Conservation (phyloP, 1,140 invertebrate genomes). For the Drosophila pachea region DNA sequence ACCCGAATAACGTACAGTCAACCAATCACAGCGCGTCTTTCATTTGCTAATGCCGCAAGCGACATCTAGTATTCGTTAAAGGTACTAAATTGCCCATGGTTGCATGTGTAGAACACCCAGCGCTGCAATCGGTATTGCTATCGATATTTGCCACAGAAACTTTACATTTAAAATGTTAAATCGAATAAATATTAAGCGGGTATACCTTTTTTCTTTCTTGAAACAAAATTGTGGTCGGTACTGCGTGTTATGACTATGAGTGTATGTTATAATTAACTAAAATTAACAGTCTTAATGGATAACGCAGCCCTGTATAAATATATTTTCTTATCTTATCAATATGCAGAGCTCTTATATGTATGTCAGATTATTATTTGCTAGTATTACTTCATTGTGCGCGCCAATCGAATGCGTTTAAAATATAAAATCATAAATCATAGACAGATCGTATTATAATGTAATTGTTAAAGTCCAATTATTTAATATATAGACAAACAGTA, state of each 20-base stretch:
- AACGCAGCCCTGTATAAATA: slow-evolving; percentile 32
- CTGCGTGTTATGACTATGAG: too few species aligned
- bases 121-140: slow-evolving; percentile 25
- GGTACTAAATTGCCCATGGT: slow-evolving; percentile 27
- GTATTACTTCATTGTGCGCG: slow-evolving; percentile 60
- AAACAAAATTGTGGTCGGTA: neutral
- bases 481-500: too few species aligned
- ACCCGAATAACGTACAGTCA: slow-evolving; percentile 64
- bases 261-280: too few species aligned
- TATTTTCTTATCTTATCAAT: slow-evolving; percentile 58
- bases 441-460: too few species aligned
- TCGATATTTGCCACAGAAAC: slow-evolving; percentile 6
- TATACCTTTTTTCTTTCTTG: neutral
- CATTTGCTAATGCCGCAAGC: slow-evolving; percentile 55
- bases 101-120: slow-evolving; percentile 28
- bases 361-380: slow-evolving; percentile 42
- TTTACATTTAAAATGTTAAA: slow-evolving; percentile 31
- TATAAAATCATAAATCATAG: slow-evolving; percentile 1
- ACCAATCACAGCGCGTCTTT: slow-evolving; percentile 68
- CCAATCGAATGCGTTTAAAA: slow-evolving; percentile 44
- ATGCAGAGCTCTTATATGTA: slow-evolving; percentile 29
- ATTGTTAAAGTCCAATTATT: too few species aligned
- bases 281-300: neutral
- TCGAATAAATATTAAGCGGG: slow-evolving; percentile 4
- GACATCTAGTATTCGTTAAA: slow-evolving; percentile 60